Evolutionary conservation across 2,888 invertebrate species (phyloP).

Genomic region (Spodoptera littoralis): DNA sequence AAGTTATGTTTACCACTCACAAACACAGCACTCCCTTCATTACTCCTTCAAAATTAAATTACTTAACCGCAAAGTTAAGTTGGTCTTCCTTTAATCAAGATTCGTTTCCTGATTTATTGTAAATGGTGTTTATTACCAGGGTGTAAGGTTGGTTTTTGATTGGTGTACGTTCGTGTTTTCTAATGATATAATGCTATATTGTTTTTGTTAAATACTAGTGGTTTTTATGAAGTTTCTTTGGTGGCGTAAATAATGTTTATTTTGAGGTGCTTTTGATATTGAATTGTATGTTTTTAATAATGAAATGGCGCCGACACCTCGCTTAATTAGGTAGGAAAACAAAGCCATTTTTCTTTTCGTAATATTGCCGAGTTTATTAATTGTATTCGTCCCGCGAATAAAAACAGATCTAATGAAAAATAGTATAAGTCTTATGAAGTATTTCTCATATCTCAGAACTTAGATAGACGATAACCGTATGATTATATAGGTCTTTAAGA

Average conservation of each 20-base stretch:
- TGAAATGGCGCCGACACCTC: conserved; percentile 19
- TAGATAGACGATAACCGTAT: too few relatives aligned
- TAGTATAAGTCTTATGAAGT: too few relatives aligned
- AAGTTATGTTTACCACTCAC: conserved; percentile 55
- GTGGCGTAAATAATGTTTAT: conserved; percentile 48
- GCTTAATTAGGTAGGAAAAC: conserved; percentile 4
- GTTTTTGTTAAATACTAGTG: conserved; percentile 65
- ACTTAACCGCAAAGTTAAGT: conserved; percentile 41
- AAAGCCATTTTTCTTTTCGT: not conserved
- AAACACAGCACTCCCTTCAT: conserved; percentile 6
- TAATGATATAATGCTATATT: conserved; percentile 65
- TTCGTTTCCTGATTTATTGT: conserved; percentile 53
- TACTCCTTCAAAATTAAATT: conserved; percentile 48
- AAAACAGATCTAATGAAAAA: too few relatives aligned
- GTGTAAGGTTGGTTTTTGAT: conserved; percentile 47
- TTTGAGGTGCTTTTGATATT: conserved; percentile 38
- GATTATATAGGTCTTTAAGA: too few relatives aligned
- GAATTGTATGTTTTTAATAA: conserved; percentile 27
- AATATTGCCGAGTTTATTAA: too few relatives aligned
- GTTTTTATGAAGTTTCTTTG: conserved; percentile 61
- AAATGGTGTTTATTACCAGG: conserved; percentile 49
- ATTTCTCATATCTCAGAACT: too few relatives aligned
- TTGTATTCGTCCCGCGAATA: too few relatives aligned
- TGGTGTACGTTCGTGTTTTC: conserved; percentile 35
- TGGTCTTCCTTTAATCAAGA: conserved; percentile 61